These are phyloP conservation scores for Tetramorium simillimum DNA, from an alignment of 1,140 invertebrate species.

Conservation along the genomic window DNA sequence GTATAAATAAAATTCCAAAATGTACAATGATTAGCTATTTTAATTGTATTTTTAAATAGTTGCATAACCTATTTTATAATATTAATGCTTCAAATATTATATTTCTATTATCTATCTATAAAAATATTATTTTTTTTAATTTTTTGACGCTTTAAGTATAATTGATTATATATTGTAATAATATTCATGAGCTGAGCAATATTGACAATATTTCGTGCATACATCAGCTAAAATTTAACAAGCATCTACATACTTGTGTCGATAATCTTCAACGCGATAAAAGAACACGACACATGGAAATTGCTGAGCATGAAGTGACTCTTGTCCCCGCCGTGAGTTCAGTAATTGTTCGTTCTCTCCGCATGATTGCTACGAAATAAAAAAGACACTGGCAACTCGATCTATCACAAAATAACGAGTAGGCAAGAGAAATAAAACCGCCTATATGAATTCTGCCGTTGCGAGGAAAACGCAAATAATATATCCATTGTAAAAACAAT, in stretches of 20 bases:
- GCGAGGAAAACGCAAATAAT: constrained; percentile 25
- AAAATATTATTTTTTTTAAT: background rate
- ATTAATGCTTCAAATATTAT: background rate
- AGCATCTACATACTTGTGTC: constrained; percentile 15
- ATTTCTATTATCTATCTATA: background rate
- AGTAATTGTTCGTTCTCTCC: constrained; percentile 52
- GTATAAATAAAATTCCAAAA: background rate
- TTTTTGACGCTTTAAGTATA: background rate
- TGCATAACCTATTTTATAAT: background rate
- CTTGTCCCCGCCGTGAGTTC: constrained; percentile 34
- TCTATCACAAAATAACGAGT: constrained; percentile 44
- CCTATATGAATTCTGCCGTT: background rate
- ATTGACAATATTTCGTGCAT: constrained; percentile 26
- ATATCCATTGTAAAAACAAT: background rate
- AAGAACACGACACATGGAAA: constrained; percentile 40
- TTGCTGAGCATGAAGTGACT: constrained; percentile 43
- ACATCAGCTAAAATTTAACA: constrained; percentile 54
- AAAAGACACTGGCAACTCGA: constrained; percentile 10
- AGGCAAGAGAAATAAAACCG: constrained; percentile 34
- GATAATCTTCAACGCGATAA: constrained; percentile 42
- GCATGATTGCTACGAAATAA: constrained; percentile 47
- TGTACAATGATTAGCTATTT: background rate
- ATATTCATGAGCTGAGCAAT: constrained; percentile 11
- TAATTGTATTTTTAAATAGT: background rate
- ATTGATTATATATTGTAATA: background rate